phyloP scores from a whole-genome alignment of 2,888 invertebrate species.

The Harpagoxenus sublaevis region DNA sequence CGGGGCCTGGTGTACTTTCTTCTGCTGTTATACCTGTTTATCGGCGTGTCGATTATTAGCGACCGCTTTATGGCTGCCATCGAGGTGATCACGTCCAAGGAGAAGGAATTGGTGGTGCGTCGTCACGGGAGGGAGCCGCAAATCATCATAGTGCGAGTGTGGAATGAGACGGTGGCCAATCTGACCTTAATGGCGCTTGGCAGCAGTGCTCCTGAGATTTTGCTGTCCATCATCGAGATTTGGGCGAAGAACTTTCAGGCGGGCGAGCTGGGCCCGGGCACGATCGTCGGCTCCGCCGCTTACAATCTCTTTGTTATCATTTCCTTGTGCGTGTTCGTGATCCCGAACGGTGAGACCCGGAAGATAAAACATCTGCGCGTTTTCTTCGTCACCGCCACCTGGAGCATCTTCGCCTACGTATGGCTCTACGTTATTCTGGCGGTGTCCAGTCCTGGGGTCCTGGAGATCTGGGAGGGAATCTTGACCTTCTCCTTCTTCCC shows the following conservation, averaged over 20 bases:
- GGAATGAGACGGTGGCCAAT: constrained; percentile 99
- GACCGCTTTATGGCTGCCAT: constrained; percentile 99
- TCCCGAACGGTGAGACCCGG: constrained; percentile 96
- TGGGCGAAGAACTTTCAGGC: constrained; percentile 98
- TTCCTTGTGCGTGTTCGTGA: constrained; percentile 96
- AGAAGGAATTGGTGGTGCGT: constrained; percentile 97
- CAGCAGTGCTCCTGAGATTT: constrained; percentile 99
- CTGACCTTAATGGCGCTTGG: constrained; percentile 99
- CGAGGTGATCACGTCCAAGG: constrained; percentile 99
- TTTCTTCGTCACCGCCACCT: constrained; percentile 98
- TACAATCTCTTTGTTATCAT: constrained; percentile 99
- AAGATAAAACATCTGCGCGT: constrained; percentile 98
- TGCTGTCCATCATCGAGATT: constrained; percentile 99
- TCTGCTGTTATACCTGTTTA: constrained; percentile 96
- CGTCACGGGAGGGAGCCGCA: constrained; percentile 95
- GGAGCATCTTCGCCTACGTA: constrained; percentile 99
- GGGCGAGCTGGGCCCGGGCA: constrained; percentile 98
- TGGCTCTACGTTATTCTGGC: constrained; percentile 99
- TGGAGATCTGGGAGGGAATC: constrained; percentile 99
- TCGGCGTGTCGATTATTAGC: constrained; percentile 99
- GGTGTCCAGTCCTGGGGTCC: constrained; percentile 93
- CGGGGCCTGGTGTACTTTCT: constrained; percentile 97
- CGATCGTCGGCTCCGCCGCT: constrained; percentile 99
- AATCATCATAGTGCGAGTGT: constrained; percentile 96
- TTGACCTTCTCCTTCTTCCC: constrained; percentile 99